Evolutionary conservation across 2,113 vertebrate species (phyloP), one percentile per base, ranked within the genome.

Genomic region (Muntiacus muntjak): DNA sequence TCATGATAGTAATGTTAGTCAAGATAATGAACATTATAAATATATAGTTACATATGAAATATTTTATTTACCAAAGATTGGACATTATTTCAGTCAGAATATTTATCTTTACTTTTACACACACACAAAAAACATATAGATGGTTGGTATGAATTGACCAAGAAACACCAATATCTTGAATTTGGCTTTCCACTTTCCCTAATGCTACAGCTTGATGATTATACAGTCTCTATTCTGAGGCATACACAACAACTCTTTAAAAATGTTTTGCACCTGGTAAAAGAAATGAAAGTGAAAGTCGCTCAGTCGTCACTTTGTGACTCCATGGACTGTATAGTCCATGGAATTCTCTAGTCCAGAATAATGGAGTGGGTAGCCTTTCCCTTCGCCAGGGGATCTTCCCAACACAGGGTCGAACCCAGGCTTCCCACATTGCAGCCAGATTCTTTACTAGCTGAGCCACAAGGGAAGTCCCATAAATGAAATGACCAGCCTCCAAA

Each of bases 271-370:
- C 1, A 17, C 2, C 25, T 13, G 21, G 30, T 52, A 45, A 30
- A 43, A 55, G 7, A 15, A 81, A 86, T n/a, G 10, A 17, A 45
- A 43, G 40, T 62, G 14, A 8, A 81, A 82, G 5, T 40, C 0
- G 1, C n/a, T 40, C 19, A 23, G 67, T 71, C 1, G 0, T 23
- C 67, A 1, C 67, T 71, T 71, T 40, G n/a, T 40, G n/a, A 71
- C n/a, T 5, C n/a, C 19, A 0, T 40, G 9, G n/a, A 71, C 67
- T 71, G 5, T 40, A 71, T 2, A 71, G 67, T 40, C 19, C 10
- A 71, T 23, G 19, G n/a, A 40, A 71, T 40, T 71, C 19, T 40
- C 19, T 5, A 71, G 67, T 10, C 19, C n/a, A 71, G n/a, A 71
- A 40, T 71, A 71, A 40, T 23, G 19, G 67, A 71, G n/a, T 71